A percentile compares a stretch with the other conserved stretches of the same genome.
Conservation (phyloP, 1,140 invertebrate genomes). For the Caenorhabditis elegans region DNA sequence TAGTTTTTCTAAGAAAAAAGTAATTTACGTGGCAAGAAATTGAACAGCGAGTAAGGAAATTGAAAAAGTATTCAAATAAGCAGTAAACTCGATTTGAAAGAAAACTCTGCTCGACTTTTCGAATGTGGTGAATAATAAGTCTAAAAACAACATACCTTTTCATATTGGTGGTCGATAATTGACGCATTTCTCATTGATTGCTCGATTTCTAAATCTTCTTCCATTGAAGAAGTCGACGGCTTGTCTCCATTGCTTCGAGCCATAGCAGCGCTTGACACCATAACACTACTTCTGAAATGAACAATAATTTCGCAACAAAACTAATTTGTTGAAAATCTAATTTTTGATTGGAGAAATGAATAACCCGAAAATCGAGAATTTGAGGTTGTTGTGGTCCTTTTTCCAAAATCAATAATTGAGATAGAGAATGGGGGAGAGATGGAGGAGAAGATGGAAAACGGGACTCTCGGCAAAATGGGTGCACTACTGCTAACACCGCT, state of each 20-base stretch:
- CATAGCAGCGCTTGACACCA: constrained; percentile 10
- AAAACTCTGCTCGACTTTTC: no score
- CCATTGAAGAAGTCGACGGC: constrained; percentile 20
- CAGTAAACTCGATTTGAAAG: no score
- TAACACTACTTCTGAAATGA: background rate
- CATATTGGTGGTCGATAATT: constrained; percentile 1
- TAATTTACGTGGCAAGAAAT: no score
- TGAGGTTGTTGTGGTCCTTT: background rate
- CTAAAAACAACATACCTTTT: background rate
- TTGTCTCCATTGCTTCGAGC: background rate
- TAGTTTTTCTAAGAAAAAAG: no score
- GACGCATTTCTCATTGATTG: background rate
- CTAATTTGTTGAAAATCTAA: background rate
- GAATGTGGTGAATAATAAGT: no score
- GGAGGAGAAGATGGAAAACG: background rate
- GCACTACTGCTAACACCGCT: background rate
- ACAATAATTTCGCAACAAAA: no score
- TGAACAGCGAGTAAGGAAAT: no score
- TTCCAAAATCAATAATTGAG: background rate
- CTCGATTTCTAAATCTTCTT: constrained; percentile 17
- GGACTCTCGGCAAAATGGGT: background rate
- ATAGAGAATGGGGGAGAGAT: background rate
- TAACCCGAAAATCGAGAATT: background rate
- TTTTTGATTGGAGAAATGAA: no score
- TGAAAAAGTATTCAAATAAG: no score